A percentile compares a stretch with the other conserved stretches of the same genome.
These are phyloP conservation scores for Clunio marinus DNA, from an alignment of 2,888 invertebrate species.

Conservation along the genomic window DNA sequence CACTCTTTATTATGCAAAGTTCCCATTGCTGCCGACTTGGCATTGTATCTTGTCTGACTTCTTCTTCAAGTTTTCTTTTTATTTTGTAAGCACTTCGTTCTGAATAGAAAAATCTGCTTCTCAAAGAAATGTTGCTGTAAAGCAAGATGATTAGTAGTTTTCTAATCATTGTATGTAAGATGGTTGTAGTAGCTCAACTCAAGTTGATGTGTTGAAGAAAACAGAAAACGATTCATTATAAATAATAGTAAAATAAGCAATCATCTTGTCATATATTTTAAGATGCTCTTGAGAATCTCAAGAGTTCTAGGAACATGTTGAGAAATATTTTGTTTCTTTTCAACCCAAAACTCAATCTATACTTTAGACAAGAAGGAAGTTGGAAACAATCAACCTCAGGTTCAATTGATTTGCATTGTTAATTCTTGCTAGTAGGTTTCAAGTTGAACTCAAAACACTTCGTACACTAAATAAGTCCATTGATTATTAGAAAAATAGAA, in stretches of 20 bases:
- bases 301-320: slow-evolving; percentile 7
- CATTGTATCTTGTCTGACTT: not conserved
- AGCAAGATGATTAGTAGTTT: slow-evolving; percentile 20
- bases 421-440: too few species aligned
- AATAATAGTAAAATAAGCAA: slow-evolving; percentile 9
- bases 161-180: slow-evolving; percentile 5
- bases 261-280: slow-evolving; percentile 3
- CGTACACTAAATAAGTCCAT: too few species aligned
- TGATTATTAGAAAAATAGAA: too few species aligned
- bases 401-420: slow-evolving; percentile 7
- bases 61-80: slow-evolving; percentile 1
- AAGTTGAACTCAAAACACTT: too few species aligned
- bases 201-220: slow-evolving; percentile 21
- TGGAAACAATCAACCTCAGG: not conserved
- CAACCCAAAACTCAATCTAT: too few species aligned
- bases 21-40: not conserved
- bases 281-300: not conserved
- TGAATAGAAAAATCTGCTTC: not conserved
- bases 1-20: slow-evolving; percentile 16
- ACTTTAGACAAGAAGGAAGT: not conserved
- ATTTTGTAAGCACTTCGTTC: not conserved
- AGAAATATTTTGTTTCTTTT: slow-evolving; percentile 14
- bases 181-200: slow-evolving; percentile 16
- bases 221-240: slow-evolving; percentile 11
- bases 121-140: not conserved